A percentile compares a stretch with the other conserved stretches of the same genome.
Conservation (phyloP, 2,888 invertebrate species). For the Macrosoma leucophasiata region DNA sequence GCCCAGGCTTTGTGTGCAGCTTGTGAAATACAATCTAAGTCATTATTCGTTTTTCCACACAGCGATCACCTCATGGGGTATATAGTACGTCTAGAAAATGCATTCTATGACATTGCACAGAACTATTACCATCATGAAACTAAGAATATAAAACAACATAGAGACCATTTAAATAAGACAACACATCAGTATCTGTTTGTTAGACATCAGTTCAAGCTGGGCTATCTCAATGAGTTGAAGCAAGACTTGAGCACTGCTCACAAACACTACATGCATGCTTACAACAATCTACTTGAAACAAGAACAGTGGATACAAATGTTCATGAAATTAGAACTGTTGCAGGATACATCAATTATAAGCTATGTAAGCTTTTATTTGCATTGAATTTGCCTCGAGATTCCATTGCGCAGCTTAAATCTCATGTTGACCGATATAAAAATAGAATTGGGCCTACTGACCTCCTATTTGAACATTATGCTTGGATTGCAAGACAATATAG, state of each 20-base stretch:
- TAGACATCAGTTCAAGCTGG: conserved; percentile 97
- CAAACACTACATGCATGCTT: conserved; percentile 92
- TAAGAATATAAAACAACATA: conserved; percentile 89
- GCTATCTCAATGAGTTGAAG: conserved; percentile 94
- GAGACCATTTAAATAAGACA: conserved; percentile 92
- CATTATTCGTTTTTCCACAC: conserved; percentile 93
- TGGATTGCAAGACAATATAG: conserved; percentile 96
- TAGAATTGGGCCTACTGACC: conserved; percentile 86
- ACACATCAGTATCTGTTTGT: conserved; percentile 95
- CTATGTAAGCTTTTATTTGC: conserved; percentile 93
- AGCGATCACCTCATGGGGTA: conserved; percentile 90
- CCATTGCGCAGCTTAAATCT: conserved; percentile 94
- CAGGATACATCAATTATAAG: conserved; percentile 96
- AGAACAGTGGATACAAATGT: conserved; percentile 93
- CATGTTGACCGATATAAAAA: conserved; percentile 93
- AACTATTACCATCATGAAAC: conserved; percentile 94
- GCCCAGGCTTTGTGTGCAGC: conserved; percentile 92
- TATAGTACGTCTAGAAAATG: conserved; percentile 88
- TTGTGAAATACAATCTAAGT: conserved; percentile 94
- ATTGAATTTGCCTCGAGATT: conserved; percentile 92
- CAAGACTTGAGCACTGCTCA: conserved; percentile 92
- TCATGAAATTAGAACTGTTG: conserved; percentile 95
- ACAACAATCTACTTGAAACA: conserved; percentile 91
- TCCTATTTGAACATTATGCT: conserved; percentile 95
- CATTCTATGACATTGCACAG: conserved; percentile 94